Evolutionary conservation across 2,113 vertebrate species (phyloP), one percentile per base, ranked within the genome.

Genomic region (Baryphthengus martii): DNA sequence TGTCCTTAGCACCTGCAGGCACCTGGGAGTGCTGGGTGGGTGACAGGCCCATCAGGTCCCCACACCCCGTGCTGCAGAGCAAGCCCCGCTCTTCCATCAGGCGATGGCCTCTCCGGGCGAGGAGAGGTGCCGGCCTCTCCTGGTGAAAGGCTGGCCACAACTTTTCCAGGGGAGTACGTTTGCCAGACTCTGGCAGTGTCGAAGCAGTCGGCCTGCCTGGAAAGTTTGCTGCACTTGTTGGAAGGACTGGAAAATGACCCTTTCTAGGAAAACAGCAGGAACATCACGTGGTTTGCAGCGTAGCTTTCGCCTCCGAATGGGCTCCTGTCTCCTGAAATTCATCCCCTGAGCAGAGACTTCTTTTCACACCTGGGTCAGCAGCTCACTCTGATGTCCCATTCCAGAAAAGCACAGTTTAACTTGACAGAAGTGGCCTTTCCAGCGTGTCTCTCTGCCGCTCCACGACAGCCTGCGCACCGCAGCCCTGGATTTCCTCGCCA

Each of bases 21-120:
- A 61, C 53, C 25, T 44, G 40, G 53, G 24, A 24, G 42, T 6
- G 52, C 39, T n/a, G 78, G 55, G 45, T n/a, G 78, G 55, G 45
- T 89, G 77, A 75, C 25, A 56, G 53, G 19, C 33, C 35, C 1
- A 0, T 58, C 56, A 44, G 31, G n/a, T 59, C 28, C 31, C 37
- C 31, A 58, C 1, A 1, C n/a, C 35, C 15, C 0, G 0, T 21
- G 10, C 59, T 74, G 49, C 33, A 67, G 84, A 85, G 55, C 39
- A 76, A 90, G 37, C 15, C 28, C 49, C 28, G 35, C 31, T 76
- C 67, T 78, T 87, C 66, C 29, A 42, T 39, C 1, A 1, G 25
- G 42, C 11, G 24, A 37, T 29, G 45, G n/a, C n/a, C n/a, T n/a
- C n/a, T n/a, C n/a, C n/a, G n/a, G n/a, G n/a, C n/a, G n/a, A n/a